A percentile compares a stretch with the other conserved stretches of the same genome.
phyloP scores from a whole-genome alignment of 2,113 vertebrate species.

The Psittacula cyanocephala region DNA sequence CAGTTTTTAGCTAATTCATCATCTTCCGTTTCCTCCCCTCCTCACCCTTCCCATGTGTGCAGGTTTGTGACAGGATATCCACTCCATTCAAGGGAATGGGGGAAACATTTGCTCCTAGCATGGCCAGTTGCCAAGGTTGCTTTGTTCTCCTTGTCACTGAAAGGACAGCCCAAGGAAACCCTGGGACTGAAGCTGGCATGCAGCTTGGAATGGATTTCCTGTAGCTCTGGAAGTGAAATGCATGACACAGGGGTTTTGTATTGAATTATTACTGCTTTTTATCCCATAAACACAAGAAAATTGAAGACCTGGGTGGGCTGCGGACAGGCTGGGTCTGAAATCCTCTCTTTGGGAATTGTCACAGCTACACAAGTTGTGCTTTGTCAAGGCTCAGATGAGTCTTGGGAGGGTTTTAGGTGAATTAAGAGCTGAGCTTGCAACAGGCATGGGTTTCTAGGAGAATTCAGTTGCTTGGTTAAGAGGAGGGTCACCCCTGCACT shows the following conservation, averaged over 20 bases:
- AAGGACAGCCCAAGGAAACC: constrained; percentile 55
- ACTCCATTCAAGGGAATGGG: neutral
- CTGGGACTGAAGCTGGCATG: constrained; percentile 23
- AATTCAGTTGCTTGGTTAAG: neutral
- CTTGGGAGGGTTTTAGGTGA: neutral
- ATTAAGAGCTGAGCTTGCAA: neutral
- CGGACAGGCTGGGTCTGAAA: neutral
- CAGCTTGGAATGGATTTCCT: constrained; percentile 10
- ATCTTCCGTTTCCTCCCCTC: constrained; percentile 47
- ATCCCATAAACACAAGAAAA: neutral
- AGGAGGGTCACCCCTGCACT: neutral
- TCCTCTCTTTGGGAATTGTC: neutral
- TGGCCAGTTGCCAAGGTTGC: constrained; percentile 34
- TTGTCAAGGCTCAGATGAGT: neutral
- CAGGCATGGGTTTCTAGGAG: neutral
- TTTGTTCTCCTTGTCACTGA: constrained; percentile 66
- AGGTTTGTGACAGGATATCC: constrained; percentile 55
- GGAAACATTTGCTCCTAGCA: neutral
- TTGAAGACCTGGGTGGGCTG: neutral
- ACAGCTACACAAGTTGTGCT: neutral
- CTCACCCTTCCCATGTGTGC: neutral
- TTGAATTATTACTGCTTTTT: neutral
- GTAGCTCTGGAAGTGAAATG: neutral
- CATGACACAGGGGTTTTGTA: neutral
- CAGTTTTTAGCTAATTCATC: constrained; percentile 29